Conservation (phyloP, 2,113 vertebrate genomes). For the Coregonus clupeaformis region DNA sequence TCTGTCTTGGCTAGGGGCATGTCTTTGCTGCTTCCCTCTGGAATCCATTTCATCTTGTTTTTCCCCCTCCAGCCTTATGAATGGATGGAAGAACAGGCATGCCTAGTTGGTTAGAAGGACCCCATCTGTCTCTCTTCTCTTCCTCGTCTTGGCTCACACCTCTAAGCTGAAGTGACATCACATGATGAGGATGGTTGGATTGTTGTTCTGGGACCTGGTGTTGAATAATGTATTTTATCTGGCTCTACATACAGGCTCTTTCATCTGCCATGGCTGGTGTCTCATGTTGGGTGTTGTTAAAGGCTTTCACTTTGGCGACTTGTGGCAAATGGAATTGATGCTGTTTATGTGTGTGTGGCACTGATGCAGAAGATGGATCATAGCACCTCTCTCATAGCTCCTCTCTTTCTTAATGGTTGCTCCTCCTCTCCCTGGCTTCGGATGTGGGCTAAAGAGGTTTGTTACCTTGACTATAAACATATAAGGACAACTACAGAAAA, state of each 20-base stretch:
- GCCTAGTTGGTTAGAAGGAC: background rate
- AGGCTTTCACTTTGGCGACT: background rate
- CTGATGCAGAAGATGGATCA: background rate
- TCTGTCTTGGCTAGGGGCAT: background rate
- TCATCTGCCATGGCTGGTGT: background rate
- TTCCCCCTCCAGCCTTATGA: background rate
- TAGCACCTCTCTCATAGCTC: constrained; percentile 1
- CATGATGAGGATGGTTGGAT: too few species aligned
- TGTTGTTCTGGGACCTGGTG: too few species aligned
- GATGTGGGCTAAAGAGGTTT: too few species aligned
- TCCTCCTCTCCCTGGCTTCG: background rate
- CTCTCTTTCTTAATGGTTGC: background rate
- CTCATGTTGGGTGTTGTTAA: background rate
- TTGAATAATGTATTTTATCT: too few species aligned
- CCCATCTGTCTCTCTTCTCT: background rate
- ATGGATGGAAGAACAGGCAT: background rate
- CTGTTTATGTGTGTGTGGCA: background rate
- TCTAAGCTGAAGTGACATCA: background rate
- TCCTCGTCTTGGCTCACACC: background rate
- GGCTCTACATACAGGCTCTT: background rate
- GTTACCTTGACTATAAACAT: background rate
- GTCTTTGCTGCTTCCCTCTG: background rate
- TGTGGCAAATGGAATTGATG: background rate
- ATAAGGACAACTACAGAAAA: background rate
- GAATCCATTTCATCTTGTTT: background rate